Evolutionary conservation across 1,140 invertebrate genomes (phyloP), one percentile per base, ranked within the genome.

Genomic region (Camponotus pennsylvanicus): DNA sequence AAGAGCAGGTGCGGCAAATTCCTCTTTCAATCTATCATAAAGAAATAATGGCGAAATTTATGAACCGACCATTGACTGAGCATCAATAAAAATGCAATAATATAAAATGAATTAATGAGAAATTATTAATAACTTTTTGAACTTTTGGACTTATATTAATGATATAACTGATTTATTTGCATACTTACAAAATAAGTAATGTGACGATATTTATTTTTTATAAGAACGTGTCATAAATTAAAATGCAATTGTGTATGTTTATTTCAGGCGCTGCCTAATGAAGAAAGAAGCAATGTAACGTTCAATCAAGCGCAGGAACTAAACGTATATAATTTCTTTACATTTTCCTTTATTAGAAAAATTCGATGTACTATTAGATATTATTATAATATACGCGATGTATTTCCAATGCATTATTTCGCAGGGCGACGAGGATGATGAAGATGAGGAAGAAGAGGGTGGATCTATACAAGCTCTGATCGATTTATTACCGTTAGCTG

Each of bases 381-480:
- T 55, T 37, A 63, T 57, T 3, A 4, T 49, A 83, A 73, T 15
- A 76, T 59, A 6, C 78, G 40, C 11, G 67, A 64, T 15, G 77
- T 63, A 79, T 88, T 0, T 3, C 1, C 9, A 87, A 71, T 0
- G 42, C 57, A 86, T 18, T 18, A n/a, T 82, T 18, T 34, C 0
- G n/a, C 11, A 61, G 55, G 88, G 89, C 0, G 57, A 86, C 0
- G 84, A 90, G 1, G 86, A 91, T 6, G 76, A 82, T 0, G 34
- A 92, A 0, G 92, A 93, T 0, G 67, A 84, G 2, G 91, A 94
- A 3, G 90, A 92, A 40, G 82, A 75, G 9, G 89, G 71, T 57
- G 94, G 94, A 32, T 94, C 93, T 1, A 61, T 95, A 15, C 89
- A 92, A 70, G 89, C 92, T 0, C 0, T 95, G 0, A 57, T 93